Conservation (phyloP, 1,140 invertebrate species). For the Manduca sexta region DNA sequence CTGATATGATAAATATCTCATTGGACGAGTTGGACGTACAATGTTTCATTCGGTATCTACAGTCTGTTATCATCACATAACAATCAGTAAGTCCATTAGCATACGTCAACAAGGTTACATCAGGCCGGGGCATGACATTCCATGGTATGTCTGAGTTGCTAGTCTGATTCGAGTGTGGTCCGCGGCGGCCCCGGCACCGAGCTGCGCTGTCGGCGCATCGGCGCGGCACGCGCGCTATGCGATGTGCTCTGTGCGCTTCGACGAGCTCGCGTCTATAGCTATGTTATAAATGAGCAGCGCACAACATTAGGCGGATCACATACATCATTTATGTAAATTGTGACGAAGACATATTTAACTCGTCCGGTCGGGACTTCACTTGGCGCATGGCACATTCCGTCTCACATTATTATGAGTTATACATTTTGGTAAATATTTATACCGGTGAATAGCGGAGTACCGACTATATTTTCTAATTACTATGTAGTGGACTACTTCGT, state of each 20-base stretch:
- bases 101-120: slow-evolving; percentile 60
- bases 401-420: slow-evolving; percentile 27
- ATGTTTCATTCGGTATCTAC: too few relatives aligned
- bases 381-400: slow-evolving; percentile 58
- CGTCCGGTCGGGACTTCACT: slow-evolving; percentile 47
- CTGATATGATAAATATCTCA: slow-evolving; percentile 2
- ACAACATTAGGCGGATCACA: slow-evolving; percentile 67
- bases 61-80: slow-evolving; percentile 29
- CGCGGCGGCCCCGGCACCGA: slow-evolving; percentile 18
- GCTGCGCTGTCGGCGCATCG: slow-evolving; percentile 52
- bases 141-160: slow-evolving; percentile 16
- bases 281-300: slow-evolving; percentile 66
- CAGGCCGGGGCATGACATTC: slow-evolving; percentile 29
- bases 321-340: slow-evolving; percentile 74
- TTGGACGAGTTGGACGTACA: too few relatives aligned
- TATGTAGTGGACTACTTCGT: too few relatives aligned
- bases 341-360: slow-evolving; percentile 71
- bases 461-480: too few relatives aligned
- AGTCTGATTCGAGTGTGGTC: slow-evolving; percentile 53
- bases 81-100: slow-evolving; percentile 46
- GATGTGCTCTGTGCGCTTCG: slow-evolving; percentile 31
- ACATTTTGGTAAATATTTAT: slow-evolving; percentile 42
- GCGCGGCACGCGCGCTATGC: slow-evolving; percentile 64
- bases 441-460: too few relatives aligned
- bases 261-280: slow-evolving; percentile 15